Conservation (phyloP, 35 echinoderm and acorn worm genomes). For the Holothuria glaberrima region DNA sequence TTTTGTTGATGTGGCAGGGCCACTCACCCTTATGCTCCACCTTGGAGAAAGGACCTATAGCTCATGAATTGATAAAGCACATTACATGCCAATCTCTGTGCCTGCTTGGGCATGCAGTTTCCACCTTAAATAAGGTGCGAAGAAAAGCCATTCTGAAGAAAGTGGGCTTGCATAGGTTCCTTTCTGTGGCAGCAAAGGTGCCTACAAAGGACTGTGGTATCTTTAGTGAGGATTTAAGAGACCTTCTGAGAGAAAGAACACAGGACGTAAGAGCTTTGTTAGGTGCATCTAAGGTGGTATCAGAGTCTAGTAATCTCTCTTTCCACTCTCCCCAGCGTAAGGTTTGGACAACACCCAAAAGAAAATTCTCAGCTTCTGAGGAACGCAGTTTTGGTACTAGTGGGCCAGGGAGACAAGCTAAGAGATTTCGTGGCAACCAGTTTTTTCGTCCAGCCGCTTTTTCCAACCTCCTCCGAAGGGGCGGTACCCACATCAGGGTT, state of each 20-base stretch:
- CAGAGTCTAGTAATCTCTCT: constrained; percentile 23
- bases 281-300: constrained; percentile 1
- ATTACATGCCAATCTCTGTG: background rate
- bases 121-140: constrained; percentile 5
- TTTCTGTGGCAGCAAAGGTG: constrained; percentile 2
- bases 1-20: background rate
- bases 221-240: constrained; percentile 20
- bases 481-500: constrained; percentile 1
- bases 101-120: constrained; percentile 13
- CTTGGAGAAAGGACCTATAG: background rate
- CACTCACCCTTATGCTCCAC: constrained; percentile 18
- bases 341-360: no score
- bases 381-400: background rate
- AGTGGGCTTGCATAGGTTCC: background rate
- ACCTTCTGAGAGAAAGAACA: constrained; percentile 40
- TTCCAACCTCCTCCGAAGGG: background rate
- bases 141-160: constrained; percentile 7
- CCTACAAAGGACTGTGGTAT: background rate
- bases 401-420: background rate
- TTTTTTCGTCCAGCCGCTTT: constrained; percentile 16
- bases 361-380: background rate
- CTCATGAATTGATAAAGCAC: background rate
- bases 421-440: background rate
- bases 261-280: background rate
- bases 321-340: background rate